phyloP scores from a whole-genome alignment of 2,113 vertebrate species.

The Butorides virescens region DNA sequence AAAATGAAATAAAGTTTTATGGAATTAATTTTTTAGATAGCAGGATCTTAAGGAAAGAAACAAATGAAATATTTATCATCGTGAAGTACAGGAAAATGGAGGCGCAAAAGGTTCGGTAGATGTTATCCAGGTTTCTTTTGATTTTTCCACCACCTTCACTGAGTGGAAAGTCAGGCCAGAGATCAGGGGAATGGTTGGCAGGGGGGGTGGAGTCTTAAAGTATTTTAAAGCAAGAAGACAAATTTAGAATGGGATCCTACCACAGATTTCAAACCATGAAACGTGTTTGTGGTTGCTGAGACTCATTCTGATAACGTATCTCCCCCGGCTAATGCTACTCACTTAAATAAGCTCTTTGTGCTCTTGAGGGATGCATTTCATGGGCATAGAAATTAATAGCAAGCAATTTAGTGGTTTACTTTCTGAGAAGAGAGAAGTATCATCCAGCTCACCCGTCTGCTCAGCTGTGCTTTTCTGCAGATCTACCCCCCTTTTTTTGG shows the following conservation, averaged over 20 bases:
- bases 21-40: not conserved
- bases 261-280: not conserved
- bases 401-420: not conserved
- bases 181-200: not conserved
- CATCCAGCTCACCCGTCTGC: not conserved
- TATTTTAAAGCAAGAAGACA: not conserved
- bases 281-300: not conserved
- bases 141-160: not conserved
- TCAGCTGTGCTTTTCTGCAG: not conserved
- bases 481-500: not conserved
- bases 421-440: not conserved
- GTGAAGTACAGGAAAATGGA: not conserved
- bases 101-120: not conserved
- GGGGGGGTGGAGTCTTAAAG: rapidly evolving
- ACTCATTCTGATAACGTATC: not conserved
- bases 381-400: not conserved
- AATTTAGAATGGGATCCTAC: not conserved
- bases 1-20: not conserved
- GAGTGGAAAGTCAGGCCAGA: not conserved
- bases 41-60: not conserved
- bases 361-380: not conserved
- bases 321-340: not conserved
- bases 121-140: not conserved
- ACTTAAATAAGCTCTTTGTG: not conserved
- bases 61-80: not conserved